phyloP scores from a whole-genome alignment of 1,140 invertebrate species.

The Solenopsis invicta region DNA sequence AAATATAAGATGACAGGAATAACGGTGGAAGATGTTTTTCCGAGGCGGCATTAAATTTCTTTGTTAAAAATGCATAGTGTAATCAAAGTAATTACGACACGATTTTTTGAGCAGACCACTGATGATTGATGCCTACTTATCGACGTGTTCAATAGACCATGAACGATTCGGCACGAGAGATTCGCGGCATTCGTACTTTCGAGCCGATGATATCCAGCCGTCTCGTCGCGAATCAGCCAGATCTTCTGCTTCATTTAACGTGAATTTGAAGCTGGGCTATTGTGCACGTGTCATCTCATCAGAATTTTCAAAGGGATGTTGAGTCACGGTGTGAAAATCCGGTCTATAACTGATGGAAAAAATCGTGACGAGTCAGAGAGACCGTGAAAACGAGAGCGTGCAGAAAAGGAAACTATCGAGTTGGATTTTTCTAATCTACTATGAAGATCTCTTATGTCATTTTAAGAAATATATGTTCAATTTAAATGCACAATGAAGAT shows the following conservation, averaged over 20 bases:
- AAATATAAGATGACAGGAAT: not conserved
- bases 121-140: slow-evolving; percentile 20
- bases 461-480: not conserved
- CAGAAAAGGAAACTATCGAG: not conserved
- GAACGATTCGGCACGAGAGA: slow-evolving; percentile 20
- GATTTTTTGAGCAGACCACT: not conserved
- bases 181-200: slow-evolving; percentile 5
- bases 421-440: not conserved
- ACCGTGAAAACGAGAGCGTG: not conserved
- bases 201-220: not conserved
- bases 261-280: slow-evolving; percentile 7
- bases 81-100: slow-evolving; percentile 1
- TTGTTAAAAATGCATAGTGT: not conserved
- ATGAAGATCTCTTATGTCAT: not conserved
- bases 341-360: not conserved
- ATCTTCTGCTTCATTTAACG: slow-evolving; percentile 45
- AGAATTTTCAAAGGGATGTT: slow-evolving; percentile 33
- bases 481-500: not conserved
- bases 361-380: not conserved
- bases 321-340: not conserved
- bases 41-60: not conserved
- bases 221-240: not conserved
- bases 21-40: not conserved
- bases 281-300: slow-evolving; percentile 28
- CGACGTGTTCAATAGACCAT: not conserved